phyloP scores from a whole-genome alignment of 1,140 invertebrate species.

The Lycorma delicatula region DNA sequence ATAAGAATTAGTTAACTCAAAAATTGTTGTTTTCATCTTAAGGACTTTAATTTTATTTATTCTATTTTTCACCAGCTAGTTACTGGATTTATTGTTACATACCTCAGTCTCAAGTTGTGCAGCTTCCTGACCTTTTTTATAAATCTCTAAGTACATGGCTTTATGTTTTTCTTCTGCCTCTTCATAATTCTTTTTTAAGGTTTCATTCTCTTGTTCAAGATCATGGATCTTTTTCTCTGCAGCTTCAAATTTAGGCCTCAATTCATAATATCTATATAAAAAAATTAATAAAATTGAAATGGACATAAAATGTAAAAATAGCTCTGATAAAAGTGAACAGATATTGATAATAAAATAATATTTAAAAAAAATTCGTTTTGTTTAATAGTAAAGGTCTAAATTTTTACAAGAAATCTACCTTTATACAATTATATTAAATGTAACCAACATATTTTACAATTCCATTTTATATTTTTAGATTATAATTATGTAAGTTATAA shows the following conservation, averaged over 20 bases:
- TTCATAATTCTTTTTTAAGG: conserved; percentile 36
- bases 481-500: too few species aligned
- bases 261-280: conserved; percentile 36
- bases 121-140: conserved; percentile 68
- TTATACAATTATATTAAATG: too few species aligned
- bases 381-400: too few species aligned
- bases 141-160: conserved; percentile 72
- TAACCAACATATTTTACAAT: too few species aligned
- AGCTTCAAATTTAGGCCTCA: conserved; percentile 36
- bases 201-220: conserved; percentile 29
- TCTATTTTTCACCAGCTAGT: background rate
- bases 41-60: background rate
- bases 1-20: too few species aligned
- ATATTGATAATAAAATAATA: too few species aligned
- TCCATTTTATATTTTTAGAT: too few species aligned
- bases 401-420: too few species aligned
- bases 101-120: conserved; percentile 37
- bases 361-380: too few species aligned
- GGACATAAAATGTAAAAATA: background rate
- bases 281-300: conserved; percentile 6
- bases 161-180: conserved; percentile 64
- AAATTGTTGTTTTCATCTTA: background rate
- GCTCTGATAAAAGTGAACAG: too few species aligned
- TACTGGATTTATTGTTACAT: background rate
- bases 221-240: conserved; percentile 32